Percentiles rank a stretch among this genome's conserved stretches.
Evolutionary conservation across 2,113 vertebrate genomes (phyloP).

Genomic region (Vulpes ferrilata): DNA sequence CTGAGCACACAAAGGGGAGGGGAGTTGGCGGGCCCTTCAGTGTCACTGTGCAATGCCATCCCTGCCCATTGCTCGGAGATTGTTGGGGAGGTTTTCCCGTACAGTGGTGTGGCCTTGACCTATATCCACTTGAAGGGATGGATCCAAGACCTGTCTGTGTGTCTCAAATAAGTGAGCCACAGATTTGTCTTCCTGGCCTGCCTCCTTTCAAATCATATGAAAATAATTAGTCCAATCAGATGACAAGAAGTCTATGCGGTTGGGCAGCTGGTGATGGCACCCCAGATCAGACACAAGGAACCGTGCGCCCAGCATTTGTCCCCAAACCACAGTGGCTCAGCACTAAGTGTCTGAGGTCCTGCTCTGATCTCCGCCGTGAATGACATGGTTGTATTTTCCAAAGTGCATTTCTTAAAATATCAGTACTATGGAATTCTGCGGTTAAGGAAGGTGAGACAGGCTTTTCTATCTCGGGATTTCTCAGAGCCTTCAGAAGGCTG

Average conservation of each 20-base stretch:
- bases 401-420: neutral
- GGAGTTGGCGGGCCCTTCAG: fast-evolving
- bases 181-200: neutral
- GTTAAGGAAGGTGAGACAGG: neutral
- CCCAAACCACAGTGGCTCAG: neutral
- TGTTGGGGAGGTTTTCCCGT: neutral
- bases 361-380: neutral
- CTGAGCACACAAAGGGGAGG: neutral
- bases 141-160: neutral
- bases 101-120: neutral
- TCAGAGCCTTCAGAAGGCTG: neutral
- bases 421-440: neutral
- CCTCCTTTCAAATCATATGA: neutral
- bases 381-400: neutral
- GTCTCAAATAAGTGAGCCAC: neutral
- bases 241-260: neutral
- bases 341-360: neutral
- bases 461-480: neutral
- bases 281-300: neutral
- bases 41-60: neutral
- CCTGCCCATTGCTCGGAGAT: neutral
- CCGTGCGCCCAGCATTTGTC: neutral
- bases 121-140: neutral
- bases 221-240: neutral
- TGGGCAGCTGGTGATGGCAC: neutral